Evolutionary conservation across 2,113 vertebrate species (phyloP).

Genomic region (Picathartes gymnocephalus): DNA sequence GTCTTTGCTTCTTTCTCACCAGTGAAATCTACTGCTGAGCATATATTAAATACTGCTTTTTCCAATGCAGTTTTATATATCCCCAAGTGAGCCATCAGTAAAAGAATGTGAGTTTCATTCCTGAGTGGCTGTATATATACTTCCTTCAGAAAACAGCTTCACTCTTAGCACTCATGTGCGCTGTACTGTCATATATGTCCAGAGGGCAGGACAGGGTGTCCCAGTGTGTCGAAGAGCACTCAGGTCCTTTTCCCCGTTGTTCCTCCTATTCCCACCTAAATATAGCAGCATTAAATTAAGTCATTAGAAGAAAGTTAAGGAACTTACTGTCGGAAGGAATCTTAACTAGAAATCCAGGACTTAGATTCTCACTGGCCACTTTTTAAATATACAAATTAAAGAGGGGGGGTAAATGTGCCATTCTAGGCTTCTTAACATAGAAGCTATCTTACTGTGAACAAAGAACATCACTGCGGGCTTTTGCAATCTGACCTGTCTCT

Average conservation of each 20-base stretch:
- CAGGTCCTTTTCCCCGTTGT: background rate
- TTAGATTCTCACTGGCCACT: background rate
- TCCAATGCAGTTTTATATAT: background rate
- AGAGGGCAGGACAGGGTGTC: background rate
- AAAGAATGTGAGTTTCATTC: background rate
- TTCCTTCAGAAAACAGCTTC: background rate
- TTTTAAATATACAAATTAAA: background rate
- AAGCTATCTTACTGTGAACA: background rate
- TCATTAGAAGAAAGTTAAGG: background rate
- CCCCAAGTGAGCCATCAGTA: background rate
- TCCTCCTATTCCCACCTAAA: background rate
- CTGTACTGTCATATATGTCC: background rate
- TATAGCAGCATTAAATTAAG: background rate
- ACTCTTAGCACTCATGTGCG: background rate
- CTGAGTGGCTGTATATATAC: background rate
- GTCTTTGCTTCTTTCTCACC: background rate
- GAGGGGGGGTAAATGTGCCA: accelerated
- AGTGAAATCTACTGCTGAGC: background rate
- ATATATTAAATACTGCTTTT: background rate
- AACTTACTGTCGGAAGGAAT: background rate
- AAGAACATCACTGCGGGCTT: background rate
- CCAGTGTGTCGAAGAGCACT: background rate
- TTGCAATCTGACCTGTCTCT: background rate
- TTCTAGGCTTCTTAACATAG: background rate
- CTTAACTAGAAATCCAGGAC: background rate